Base-by-base conservation (phyloP, 2,888 invertebrate genomes). In the Rhodophaea formosa region DNA sequence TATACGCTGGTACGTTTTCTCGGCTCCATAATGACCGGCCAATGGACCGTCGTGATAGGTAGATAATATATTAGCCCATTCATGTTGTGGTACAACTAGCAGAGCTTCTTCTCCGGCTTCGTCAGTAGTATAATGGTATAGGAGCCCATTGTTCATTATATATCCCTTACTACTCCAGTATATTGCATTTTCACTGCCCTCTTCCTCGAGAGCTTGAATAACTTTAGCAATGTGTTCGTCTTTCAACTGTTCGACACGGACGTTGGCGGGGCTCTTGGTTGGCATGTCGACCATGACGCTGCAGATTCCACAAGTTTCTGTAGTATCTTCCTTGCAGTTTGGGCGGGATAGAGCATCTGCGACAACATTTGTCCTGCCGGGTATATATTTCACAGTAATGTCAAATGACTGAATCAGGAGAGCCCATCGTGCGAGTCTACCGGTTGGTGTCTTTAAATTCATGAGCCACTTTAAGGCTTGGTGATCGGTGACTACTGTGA, bases 1-100 rank as follows among this genome's bases (percentile, higher is more conserved):
- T 1, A 68, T 63, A 1, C 61, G 49, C 29, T 58, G 52, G 2
- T 44, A 23, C 0, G 64, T 62, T 45, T 60, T 62, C 3, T 62
- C 62, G 3, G 30, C 39, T n/a, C n/a, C n/a, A n/a, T n/a, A n/a
- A n/a, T n/a, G n/a, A n/a, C n/a, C n/a, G n/a, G n/a, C n/a, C n/a
- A 29, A 8, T 3, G 29, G 29, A n/a, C 29, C n/a, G 29, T 47
- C 29, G n/a, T 47, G 46, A 29, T 47, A 47, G 6, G 6, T 0
- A 1, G 3, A 5, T 3, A 47, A 29, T n/a, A 29, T 3, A 1
- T 10, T n/a, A 23, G 46, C 12, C 12, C n/a, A n/a, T 29, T 47
- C 46, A 23, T 47, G 46, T 14, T 47, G 46, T 5, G 46, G 46
- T 47, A 29, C n/a, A 29, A 47, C 46, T 7, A 47, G 8, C 5